Evolutionary conservation across 2,888 invertebrate genomes (phyloP), one percentile per base, ranked within the genome.

Genomic region (Caenorhabditis sp.): DNA sequence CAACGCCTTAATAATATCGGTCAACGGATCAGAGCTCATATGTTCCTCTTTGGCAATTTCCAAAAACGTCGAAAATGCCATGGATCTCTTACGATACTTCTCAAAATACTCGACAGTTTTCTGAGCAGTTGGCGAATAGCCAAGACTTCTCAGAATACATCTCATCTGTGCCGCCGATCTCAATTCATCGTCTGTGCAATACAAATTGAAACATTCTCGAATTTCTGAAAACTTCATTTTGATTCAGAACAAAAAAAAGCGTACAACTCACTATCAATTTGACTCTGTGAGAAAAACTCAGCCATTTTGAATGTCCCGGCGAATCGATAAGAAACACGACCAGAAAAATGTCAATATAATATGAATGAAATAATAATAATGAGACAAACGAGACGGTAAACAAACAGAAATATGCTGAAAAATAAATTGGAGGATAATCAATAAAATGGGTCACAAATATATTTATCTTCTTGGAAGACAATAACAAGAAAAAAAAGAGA

Each of bases 151-250:
- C 27, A 79, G 62, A 61, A 77, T 62, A 66, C 79, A 80, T 61
- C 79, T 58, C 61, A 80, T 23, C 54, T 80, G 79, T 0, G 79
- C 57, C 1, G 76, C 66, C 10, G 73, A 69, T 19, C 62, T 59
- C 17, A 80, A 60, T 1, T 67, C 37, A 1, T 76, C 77, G 6
- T 76, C 61, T 10, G 66, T 58, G 27, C 70, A 72, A 37, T 80
- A 80, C 50, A 78, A 65, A 61, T 80, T 80, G 68, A 80, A 80
- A 50, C 79, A 80, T 62, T 80, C 77, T 14, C 79, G 73, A 36
- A 80, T 76, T 64, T 80, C 79, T 79, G 65, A 5, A 68, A 65
- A 19, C 24, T 54, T n/a, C 10, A 23, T 51, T 10, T 26, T 43
- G 27, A 31, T 19, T n/a, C 19, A 17, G 10, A 21, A 27, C 49